These are phyloP conservation scores for Steatocranus sp. DNA, from an alignment of 2,797 vertebrate species.

Conservation along the genomic window DNA sequence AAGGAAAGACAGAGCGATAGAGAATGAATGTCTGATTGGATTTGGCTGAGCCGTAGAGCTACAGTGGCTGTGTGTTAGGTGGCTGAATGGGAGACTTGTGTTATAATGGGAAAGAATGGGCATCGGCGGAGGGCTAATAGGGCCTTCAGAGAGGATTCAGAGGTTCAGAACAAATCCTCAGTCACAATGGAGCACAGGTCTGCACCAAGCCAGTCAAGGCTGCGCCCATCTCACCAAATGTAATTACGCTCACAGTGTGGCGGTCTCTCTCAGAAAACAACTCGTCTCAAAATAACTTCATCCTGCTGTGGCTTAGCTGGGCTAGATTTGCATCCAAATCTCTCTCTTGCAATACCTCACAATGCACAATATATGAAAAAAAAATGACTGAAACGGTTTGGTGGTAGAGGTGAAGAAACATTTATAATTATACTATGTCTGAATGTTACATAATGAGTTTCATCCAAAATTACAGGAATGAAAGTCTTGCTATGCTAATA, in stretches of 20 bases:
- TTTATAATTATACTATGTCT: not conserved
- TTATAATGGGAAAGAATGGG: slow-evolving; percentile 53
- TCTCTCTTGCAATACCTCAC: not conserved
- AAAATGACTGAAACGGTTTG: not conserved
- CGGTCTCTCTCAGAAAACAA: slow-evolving; percentile 22
- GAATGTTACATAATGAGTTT: not conserved
- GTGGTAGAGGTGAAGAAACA: not conserved
- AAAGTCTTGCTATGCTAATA: not conserved
- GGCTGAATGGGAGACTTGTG: slow-evolving; percentile 30
- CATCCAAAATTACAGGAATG: not conserved
- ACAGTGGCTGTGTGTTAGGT: slow-evolving; percentile 7
- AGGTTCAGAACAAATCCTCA: slow-evolving; percentile 43
- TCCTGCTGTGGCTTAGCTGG: not conserved
- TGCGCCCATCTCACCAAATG: slow-evolving; percentile 34
- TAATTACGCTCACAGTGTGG: slow-evolving; percentile 41
- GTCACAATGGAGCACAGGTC: slow-evolving; percentile 52
- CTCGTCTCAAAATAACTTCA: slow-evolving; percentile 13
- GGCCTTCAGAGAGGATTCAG: slow-evolving; percentile 56
- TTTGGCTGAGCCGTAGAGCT: slow-evolving; percentile 12
- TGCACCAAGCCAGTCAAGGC: slow-evolving; percentile 16
- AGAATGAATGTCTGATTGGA: slow-evolving; percentile 43
- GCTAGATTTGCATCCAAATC: not conserved
- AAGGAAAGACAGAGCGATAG: not conserved
- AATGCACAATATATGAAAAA: not conserved
- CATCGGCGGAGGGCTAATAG: slow-evolving; percentile 40